Base-by-base conservation (phyloP, 2,113 vertebrate genomes). In the Centrocercus urophasianus region DNA sequence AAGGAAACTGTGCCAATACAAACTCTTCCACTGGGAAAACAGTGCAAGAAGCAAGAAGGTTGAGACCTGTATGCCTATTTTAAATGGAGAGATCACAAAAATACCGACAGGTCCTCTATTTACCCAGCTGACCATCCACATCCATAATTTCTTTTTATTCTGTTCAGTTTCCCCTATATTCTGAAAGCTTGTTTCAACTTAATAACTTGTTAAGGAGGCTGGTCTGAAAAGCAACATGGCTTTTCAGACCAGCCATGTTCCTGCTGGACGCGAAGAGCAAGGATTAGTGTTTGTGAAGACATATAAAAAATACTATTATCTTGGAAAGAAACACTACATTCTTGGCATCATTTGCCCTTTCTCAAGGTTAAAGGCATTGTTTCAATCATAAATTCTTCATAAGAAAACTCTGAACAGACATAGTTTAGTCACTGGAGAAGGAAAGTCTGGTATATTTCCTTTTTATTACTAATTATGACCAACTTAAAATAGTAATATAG, bases 271-370 rank as follows among this genome's bases (percentile, higher is more conserved):
- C 19, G 60, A 79, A 64, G 34, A 75, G 18, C 13, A n/a, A 60
- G 36, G 50, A 11, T 61, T 61, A 45, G 27, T 38, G 2, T 0
- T n/a, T 75, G 28, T 54, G 63, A n/a, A 69, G 11, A 38, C 2
- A 1, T 43, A 32, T 36, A 13, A 60, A 73, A 32, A 66, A 36
- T 38, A 54, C 28, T 61, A 22, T 18, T 61, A 61, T 56, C 38
- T 24, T 61, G 70, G 11, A 76, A 76, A 70, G 28, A 48, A 83
- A 48, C 8, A 47, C 18, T 40, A 4, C 25, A 2, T 69, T 69
- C 6, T 56, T 18, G 1, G 0, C 1, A 1, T 28, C 54, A 40
- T 40, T 69, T 76, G 9, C 8, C 14, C 14, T 40, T 83, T 18
- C 11, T 69, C 18, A 40, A 34, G 10, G 12, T 30, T 76, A 63